phyloP scores from a whole-genome alignment of 2,113 vertebrate species.

The Electrona antarctica region DNA sequence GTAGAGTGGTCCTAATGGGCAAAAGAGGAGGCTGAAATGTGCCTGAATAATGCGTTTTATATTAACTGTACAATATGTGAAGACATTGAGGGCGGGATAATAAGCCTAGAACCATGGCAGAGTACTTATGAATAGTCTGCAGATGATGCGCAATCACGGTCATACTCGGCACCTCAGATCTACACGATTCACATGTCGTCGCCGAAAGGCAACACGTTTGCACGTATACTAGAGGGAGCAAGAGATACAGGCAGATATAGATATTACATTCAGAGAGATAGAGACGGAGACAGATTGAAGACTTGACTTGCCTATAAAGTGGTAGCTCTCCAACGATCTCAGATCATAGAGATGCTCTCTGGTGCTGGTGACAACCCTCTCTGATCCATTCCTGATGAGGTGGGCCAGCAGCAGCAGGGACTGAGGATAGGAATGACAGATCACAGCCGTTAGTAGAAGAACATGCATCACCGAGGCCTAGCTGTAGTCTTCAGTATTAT shows the following conservation, averaged over 20 bases:
- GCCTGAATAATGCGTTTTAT: no score
- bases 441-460: neutral
- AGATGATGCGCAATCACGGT: no score
- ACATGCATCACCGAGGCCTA: neutral
- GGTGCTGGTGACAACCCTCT: conserved; percentile 97
- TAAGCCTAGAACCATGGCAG: no score
- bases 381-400: conserved; percentile 97
- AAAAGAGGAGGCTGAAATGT: no score
- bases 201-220: no score
- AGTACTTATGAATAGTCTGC: no score
- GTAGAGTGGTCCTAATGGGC: no score
- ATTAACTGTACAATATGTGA: no score
- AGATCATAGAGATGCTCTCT: conserved; percentile 99
- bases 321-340: conserved; percentile 97
- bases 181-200: no score
- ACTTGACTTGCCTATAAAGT: conserved; percentile 89
- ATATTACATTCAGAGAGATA: neutral
- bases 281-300: neutral
- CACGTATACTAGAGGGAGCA: neutral
- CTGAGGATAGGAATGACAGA: conserved; percentile 74
- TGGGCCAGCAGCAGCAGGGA: conserved; percentile 94
- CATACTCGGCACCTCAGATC: no score
- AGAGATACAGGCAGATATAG: neutral
- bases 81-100: no score
- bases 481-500: conserved; percentile 6